Evolutionary conservation across 1,140 invertebrate species (phyloP).

Genomic region (Ruditapes philippinarum): DNA sequence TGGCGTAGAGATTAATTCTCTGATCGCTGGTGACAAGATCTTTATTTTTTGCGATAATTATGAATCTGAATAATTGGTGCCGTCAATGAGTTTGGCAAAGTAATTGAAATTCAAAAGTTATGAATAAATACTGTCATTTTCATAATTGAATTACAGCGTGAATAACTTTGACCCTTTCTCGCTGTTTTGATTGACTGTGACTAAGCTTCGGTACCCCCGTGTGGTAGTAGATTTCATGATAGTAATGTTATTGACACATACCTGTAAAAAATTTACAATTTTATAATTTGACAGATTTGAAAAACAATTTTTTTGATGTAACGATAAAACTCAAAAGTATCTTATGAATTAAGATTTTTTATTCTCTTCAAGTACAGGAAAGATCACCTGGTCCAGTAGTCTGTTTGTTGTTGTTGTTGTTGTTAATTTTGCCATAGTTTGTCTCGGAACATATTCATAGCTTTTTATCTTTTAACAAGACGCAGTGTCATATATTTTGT

Average conservation of each 20-base stretch:
- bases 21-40: neutral
- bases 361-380: no score
- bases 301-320: neutral
- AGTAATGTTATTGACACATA: neutral
- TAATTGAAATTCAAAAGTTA: slow-evolving; percentile 47
- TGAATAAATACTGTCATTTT: slow-evolving; percentile 28
- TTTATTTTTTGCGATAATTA: neutral
- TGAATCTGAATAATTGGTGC: slow-evolving; percentile 9
- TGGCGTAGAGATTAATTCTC: neutral
- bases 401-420: no score
- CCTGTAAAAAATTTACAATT: neutral
- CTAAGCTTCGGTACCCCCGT: neutral
- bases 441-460: no score
- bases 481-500: no score
- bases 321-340: no score
- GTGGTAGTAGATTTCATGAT: neutral
- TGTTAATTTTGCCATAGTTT: no score
- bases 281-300: neutral
- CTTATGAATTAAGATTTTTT: no score
- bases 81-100: neutral
- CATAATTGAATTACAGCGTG: slow-evolving; percentile 26
- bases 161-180: neutral
- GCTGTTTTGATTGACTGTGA: neutral
- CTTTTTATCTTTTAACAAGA: no score
- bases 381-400: no score